Conservation (phyloP, 2,888 invertebrate species). For the Dysmachus trigonus region DNA sequence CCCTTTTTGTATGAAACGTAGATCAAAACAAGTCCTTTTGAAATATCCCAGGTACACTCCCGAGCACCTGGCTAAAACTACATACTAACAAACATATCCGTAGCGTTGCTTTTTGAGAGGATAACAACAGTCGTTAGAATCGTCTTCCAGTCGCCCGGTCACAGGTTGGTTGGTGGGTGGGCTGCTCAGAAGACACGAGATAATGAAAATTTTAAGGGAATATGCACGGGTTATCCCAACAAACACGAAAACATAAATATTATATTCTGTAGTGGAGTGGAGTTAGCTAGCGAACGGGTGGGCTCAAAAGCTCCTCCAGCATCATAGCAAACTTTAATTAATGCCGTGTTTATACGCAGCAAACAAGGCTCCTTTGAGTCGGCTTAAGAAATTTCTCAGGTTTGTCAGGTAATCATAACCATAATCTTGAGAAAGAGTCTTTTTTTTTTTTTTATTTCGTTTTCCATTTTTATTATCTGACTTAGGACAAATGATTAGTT, state of each 20-base stretch:
- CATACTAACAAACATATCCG: neutral
- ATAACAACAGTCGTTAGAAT: neutral
- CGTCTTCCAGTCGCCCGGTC: neutral
- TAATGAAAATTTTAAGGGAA: neutral
- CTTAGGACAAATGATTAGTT: neutral
- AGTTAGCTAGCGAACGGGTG: neutral
- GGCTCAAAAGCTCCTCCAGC: neutral
- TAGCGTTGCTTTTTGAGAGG: neutral
- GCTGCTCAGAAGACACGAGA: neutral
- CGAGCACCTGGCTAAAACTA: neutral
- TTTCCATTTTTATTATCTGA: neutral
- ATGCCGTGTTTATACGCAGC: neutral
- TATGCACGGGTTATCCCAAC: neutral
- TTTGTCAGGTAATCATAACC: neutral
- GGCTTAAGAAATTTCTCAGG: neutral
- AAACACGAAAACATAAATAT: neutral
- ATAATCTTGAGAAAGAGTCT: neutral
- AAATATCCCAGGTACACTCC: neutral
- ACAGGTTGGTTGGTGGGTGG: neutral
- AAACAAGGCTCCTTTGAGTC: neutral
- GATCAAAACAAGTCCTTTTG: neutral
- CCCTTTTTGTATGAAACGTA: neutral
- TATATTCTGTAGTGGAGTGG: neutral
- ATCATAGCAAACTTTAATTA: conserved; percentile 3
- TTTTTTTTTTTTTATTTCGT: neutral